Percentiles rank a stretch among this genome's conserved stretches.
Evolutionary conservation across 2,113 vertebrate genomes (phyloP).

Genomic region (Varanus salvator): DNA sequence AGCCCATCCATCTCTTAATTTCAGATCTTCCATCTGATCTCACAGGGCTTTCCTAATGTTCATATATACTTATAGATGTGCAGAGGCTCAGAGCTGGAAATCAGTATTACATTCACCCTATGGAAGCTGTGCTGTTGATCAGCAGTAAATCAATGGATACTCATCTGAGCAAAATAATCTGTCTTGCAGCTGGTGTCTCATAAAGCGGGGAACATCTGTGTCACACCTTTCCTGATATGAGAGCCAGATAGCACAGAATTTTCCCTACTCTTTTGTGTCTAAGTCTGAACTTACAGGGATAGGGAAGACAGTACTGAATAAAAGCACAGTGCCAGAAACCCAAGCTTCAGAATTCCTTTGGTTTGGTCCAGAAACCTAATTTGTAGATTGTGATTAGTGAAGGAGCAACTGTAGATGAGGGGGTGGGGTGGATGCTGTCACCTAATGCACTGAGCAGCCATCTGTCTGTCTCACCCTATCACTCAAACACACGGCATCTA

Average conservation of each 20-base stretch:
- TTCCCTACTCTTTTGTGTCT: not conserved
- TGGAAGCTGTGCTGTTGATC: not conserved
- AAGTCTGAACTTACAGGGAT: not conserved
- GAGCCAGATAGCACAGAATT: not conserved
- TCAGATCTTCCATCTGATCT: not conserved
- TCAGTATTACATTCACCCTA: not conserved
- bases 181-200: not conserved
- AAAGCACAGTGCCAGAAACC: not conserved
- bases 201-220: not conserved
- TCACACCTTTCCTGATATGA: not conserved
- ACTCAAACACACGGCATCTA: accelerated
- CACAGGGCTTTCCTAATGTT: no score
- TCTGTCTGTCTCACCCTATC: not conserved
- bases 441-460: accelerated
- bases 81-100: not conserved
- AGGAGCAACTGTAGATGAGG: not conserved
- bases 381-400: not conserved
- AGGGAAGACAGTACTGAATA: not conserved
- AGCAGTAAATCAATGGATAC: not conserved
- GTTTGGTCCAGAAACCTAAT: not conserved
- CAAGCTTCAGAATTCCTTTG: not conserved
- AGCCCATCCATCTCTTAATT: not conserved
- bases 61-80: not conserved
- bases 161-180: not conserved
- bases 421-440: not conserved